Conservation (phyloP, 1,140 invertebrate genomes). For the Diploscapter pachys region DNA sequence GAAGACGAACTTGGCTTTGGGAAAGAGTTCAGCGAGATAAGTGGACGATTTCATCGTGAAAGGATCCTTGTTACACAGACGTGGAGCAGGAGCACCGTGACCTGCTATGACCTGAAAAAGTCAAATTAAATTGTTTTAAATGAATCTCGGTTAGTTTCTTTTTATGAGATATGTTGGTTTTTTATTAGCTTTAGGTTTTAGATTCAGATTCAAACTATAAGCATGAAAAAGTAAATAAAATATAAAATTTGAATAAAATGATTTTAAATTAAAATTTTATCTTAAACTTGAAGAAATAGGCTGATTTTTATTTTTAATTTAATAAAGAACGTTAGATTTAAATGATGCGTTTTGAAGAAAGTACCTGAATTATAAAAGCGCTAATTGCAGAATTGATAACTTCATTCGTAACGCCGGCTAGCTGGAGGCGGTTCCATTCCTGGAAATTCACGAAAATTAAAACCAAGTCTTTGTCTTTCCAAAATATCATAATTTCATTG, state of each 20-base stretch:
- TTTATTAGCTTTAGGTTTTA: not conserved
- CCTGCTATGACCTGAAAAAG: conserved; percentile 17
- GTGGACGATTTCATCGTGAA: conserved; percentile 18
- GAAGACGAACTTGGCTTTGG: conserved; percentile 24
- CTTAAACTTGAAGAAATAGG: not conserved
- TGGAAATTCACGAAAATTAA: not conserved
- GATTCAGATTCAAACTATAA: not conserved
- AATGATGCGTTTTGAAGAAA: too few relatives aligned
- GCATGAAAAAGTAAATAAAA: not conserved
- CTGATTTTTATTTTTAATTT: too few relatives aligned
- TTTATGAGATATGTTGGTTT: too few relatives aligned
- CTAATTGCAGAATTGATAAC: conserved; percentile 21
- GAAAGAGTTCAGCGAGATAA: conserved; percentile 19
- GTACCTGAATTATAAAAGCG: conserved; percentile 20
- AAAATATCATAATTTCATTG: conserved; percentile 1
- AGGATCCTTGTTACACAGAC: conserved; percentile 29
- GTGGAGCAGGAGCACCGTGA: conserved; percentile 17
- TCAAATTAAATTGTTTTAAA: not conserved
- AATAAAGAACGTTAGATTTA: too few relatives aligned
- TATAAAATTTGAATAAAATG: not conserved
- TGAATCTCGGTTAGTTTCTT: not conserved
- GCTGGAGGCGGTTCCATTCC: conserved; percentile 21
- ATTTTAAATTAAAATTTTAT: too few relatives aligned
- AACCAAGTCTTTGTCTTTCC: not conserved
- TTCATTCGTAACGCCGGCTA: conserved; percentile 19